Evolutionary conservation across 2,888 invertebrate genomes (phyloP).

Genomic region (Blera fallax): DNA sequence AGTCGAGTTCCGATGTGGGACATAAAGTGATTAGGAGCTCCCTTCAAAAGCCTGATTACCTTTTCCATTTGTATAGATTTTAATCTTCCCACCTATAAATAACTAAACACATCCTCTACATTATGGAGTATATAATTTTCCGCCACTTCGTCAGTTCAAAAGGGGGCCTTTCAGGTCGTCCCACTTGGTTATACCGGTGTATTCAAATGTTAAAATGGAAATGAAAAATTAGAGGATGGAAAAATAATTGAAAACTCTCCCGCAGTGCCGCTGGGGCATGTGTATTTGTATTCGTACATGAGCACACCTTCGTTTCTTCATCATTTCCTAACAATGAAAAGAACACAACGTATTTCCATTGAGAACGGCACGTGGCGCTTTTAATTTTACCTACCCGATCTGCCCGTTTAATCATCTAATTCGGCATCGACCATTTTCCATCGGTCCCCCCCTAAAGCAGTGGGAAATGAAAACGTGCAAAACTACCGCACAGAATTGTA

Average conservation of each 20-base stretch:
- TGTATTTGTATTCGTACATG: not conserved
- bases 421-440: slow-evolving; percentile 58
- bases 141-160: slow-evolving; percentile 5
- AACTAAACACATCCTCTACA: not conserved
- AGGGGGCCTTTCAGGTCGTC: not conserved
- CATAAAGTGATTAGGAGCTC: not conserved
- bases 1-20: not conserved
- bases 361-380: slow-evolving; percentile 65
- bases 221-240: slow-evolving; percentile 54
- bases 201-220: slow-evolving; percentile 54
- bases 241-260: slow-evolving; percentile 73
- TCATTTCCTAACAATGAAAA: slow-evolving; percentile 42
- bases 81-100: slow-evolving; percentile 14
- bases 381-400: slow-evolving; percentile 62
- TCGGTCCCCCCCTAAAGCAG: not conserved
- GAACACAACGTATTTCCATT: not conserved
- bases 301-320: slow-evolving; percentile 50
- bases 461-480: slow-evolving; percentile 48
- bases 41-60: slow-evolving; percentile 1
- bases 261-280: slow-evolving; percentile 41
- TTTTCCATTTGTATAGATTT: slow-evolving; percentile 5
- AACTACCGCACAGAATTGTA: slow-evolving; percentile 63
- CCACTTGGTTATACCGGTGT: slow-evolving; percentile 6
- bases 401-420: slow-evolving; percentile 68
- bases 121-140: not conserved